These are phyloP conservation scores for Notolabrus celidotus DNA, from an alignment of 2,797 vertebrate genomes.

Conservation along the genomic window DNA sequence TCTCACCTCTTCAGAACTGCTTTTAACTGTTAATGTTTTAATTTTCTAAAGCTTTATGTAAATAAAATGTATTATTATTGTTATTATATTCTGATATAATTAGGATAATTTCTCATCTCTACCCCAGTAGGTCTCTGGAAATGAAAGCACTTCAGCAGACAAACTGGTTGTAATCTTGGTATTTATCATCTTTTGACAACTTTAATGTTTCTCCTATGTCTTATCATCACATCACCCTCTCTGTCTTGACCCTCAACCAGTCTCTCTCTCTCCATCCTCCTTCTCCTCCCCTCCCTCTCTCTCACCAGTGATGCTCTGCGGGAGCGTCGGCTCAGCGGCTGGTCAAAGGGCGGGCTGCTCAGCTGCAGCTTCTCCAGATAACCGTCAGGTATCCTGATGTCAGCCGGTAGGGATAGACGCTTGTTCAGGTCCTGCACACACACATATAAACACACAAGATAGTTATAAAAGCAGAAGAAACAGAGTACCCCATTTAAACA, in stretches of 20 bases:
- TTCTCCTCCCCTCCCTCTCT: neutral
- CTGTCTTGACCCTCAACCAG: neutral
- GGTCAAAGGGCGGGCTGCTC: constrained; percentile 94
- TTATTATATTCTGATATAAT: neutral
- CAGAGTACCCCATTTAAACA: constrained; percentile 21
- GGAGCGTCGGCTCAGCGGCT: constrained; percentile 94
- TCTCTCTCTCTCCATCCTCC: neutral
- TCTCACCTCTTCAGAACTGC: too few relatives aligned
- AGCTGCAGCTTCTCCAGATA: constrained; percentile 98
- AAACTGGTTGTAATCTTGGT: neutral
- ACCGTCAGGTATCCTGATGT: constrained; percentile 97
- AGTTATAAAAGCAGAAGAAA: constrained; percentile 13
- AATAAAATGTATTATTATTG: too few relatives aligned
- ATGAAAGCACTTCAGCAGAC: neutral
- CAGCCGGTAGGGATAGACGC: constrained; percentile 95
- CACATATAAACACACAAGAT: constrained; percentile 1
- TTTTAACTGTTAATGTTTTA: too few relatives aligned
- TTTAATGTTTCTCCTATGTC: neutral
- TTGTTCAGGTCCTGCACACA: constrained; percentile 93
- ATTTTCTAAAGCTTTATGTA: too few relatives aligned
- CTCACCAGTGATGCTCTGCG: constrained; percentile 93
- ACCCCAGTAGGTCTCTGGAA: too few relatives aligned
- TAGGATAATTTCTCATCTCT: neutral
- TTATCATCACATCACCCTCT: neutral
- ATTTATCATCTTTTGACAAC: neutral